These are phyloP conservation scores for Nasonia giraulti DNA, from an alignment of 1,140 invertebrate species.

Conservation along the genomic window DNA sequence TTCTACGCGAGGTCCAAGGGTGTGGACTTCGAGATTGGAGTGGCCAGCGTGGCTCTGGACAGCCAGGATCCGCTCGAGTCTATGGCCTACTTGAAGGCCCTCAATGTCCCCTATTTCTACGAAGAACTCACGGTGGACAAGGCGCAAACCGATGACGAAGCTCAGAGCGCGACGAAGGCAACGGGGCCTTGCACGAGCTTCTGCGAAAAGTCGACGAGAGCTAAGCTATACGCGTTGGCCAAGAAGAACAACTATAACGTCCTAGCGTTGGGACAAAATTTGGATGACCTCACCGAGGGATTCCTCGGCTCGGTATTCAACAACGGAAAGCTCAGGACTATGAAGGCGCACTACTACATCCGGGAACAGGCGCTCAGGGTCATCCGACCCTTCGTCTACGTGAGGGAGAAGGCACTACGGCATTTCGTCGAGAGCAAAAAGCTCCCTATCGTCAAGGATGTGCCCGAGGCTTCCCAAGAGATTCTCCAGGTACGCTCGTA, in stretches of 20 bases:
- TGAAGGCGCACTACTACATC: conserved; percentile 89
- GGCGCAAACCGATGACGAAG: neutral
- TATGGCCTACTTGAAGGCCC: conserved; percentile 79
- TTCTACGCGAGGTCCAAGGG: conserved; percentile 84
- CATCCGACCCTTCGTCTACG: conserved; percentile 91
- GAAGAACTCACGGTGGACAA: conserved; percentile 75
- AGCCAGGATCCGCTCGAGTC: conserved; percentile 81
- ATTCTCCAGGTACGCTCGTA: conserved; percentile 75
- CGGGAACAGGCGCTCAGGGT: conserved; percentile 87
- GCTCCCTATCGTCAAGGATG: conserved; percentile 80
- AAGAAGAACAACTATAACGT: conserved; percentile 88
- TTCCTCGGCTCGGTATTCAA: conserved; percentile 90
- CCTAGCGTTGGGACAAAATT: conserved; percentile 88
- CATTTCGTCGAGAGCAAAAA: conserved; percentile 82
- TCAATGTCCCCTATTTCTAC: conserved; percentile 83
- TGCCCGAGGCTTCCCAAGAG: conserved; percentile 79
- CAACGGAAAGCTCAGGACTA: conserved; percentile 84
- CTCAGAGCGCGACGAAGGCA: neutral
- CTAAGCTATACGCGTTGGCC: conserved; percentile 84
- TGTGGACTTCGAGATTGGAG: conserved; percentile 84
- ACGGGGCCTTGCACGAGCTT: conserved; percentile 71
- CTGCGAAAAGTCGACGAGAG: conserved; percentile 82
- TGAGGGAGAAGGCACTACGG: conserved; percentile 83
- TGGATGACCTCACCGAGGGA: conserved; percentile 89
- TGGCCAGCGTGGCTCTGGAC: conserved; percentile 83